These are phyloP conservation scores for Phaethon lepturus DNA, from an alignment of 2,113 vertebrate genomes.

Conservation along the genomic window DNA sequence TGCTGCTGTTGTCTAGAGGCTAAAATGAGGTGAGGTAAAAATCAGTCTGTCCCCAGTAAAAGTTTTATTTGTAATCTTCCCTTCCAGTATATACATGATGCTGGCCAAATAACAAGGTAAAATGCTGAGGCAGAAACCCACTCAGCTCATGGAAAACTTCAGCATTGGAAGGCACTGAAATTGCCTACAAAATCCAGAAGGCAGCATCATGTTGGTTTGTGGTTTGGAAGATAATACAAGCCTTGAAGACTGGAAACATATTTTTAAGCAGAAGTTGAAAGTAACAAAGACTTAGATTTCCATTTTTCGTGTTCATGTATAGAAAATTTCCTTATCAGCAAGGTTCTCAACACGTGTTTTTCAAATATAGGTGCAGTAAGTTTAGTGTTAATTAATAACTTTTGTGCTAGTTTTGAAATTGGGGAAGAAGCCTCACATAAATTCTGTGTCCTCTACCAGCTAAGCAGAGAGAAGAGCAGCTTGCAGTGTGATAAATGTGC, in stretches of 20 bases:
- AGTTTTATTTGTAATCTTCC: neutral
- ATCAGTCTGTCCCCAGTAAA: neutral
- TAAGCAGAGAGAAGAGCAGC: neutral
- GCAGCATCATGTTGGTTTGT: neutral
- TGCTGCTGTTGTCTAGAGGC: neutral
- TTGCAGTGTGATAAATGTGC: neutral
- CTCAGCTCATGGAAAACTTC: neutral
- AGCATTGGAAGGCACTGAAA: neutral
- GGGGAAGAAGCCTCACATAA: neutral
- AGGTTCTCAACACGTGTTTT: neutral
- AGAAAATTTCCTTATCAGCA: neutral
- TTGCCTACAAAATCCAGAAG: neutral
- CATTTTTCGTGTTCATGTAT: neutral
- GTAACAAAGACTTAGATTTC: neutral
- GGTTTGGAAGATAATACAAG: constrained; percentile 7
- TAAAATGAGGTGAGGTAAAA: neutral
- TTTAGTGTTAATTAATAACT: neutral
- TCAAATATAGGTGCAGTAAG: neutral
- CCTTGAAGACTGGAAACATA: neutral
- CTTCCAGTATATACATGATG: neutral
- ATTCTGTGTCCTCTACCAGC: neutral
- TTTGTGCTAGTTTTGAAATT: neutral
- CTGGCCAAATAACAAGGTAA: neutral
- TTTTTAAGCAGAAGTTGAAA: neutral
- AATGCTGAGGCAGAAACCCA: neutral